Evolutionary conservation across 2,113 vertebrate genomes (phyloP), one percentile per base, ranked within the genome.

Genomic region (Alethe castanea): DNA sequence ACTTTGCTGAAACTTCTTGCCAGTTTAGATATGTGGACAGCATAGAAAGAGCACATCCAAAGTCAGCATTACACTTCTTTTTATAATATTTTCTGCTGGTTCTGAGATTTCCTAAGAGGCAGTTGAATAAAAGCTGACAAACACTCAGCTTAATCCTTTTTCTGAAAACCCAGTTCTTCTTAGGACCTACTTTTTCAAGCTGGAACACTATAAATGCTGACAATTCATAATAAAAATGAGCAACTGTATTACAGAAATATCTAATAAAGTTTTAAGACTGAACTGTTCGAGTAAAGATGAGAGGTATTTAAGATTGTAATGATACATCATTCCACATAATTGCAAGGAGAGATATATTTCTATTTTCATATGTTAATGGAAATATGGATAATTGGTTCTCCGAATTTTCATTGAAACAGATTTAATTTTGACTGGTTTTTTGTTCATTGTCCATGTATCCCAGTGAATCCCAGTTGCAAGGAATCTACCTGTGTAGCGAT

Each of bases 381-480:
- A 98, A 94, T 97, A 97, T 0, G 97, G 97, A 62, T 95, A 97
- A 65, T 98, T 97, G 22, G 77, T 98, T 98, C 98, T 98, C 95
- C 98, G 98, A 85, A 99, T 98, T 97, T 99, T 99, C 98, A 99
- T 99, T 17, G 99, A 99, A 92, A 98, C 99, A 19, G 98, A 99
- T 96, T 98, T 99, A 94, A 99, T 99, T 94, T 94, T 98, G 94
- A 99, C 91, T 36, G 96, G 96, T 35, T 97, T 93, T 20, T 97
- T 98, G 25, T 97, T 98, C 79, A 97, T 95, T 81, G 97, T 98
- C 99, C 99, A 99, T 5, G 98, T 99, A 92, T 98, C 98, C 99
- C 98, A 99, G 60, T 97, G 97, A 93, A 99, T 98, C 76, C 97
- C 97, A 12, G 96, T 97, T 82, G 96, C 81, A 70, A 88, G 95